phyloP scores from a whole-genome alignment of 2,888 invertebrate species.

The Papilio demoleus region DNA sequence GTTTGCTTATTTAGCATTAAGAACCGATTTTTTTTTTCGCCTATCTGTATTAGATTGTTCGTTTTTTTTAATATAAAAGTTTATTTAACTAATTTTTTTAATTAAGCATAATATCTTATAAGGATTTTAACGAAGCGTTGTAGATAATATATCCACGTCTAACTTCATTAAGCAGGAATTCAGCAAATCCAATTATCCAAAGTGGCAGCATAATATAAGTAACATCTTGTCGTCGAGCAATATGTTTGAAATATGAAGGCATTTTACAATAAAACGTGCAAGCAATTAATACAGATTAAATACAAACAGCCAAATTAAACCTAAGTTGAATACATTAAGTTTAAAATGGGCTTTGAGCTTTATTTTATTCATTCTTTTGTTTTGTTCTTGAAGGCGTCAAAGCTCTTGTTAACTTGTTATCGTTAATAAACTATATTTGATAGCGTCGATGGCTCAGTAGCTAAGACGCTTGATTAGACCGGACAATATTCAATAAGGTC shows the following conservation, averaged over 20 bases:
- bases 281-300: neutral
- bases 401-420: no score
- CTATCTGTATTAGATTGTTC: no score
- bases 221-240: neutral
- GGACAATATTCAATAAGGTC: no score
- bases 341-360: neutral
- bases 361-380: neutral
- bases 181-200: conserved; percentile 13
- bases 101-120: no score
- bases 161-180: conserved; percentile 15
- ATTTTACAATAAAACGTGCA: neutral
- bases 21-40: no score
- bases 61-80: no score
- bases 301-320: neutral
- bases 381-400: no score
- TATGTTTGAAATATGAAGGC: conserved; percentile 17
- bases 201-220: conserved; percentile 3
- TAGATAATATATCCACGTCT: neutral
- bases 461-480: no score
- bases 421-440: no score
- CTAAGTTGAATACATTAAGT: neutral
- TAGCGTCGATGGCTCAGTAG: no score
- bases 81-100: no score
- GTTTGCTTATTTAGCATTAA: no score
- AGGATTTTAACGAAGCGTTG: neutral